phyloP scores from a whole-genome alignment of 2,797 vertebrate species.

The Typhlichthys eigenmanni region DNA sequence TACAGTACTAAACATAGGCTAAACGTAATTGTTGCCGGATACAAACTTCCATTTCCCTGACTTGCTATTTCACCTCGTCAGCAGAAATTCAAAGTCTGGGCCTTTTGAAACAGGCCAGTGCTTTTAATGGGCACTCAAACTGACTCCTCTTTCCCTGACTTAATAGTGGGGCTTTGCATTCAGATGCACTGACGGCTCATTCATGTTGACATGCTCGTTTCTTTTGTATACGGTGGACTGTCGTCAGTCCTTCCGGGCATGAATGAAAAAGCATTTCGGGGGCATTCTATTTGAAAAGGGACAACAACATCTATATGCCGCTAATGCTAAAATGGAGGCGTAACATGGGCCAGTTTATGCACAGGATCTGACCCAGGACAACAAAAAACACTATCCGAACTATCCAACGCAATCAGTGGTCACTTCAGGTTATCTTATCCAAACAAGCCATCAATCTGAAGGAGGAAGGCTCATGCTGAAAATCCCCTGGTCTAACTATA shows the following conservation, averaged over 20 bases:
- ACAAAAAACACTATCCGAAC: slow-evolving; percentile 11
- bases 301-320: slow-evolving; percentile 36
- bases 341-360: slow-evolving; percentile 27
- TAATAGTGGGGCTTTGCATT: slow-evolving; percentile 42
- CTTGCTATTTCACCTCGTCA: slow-evolving; percentile 39
- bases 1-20: slow-evolving; percentile 28
- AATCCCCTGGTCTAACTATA: slow-evolving; percentile 28
- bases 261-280: slow-evolving; percentile 34
- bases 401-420: slow-evolving; percentile 20
- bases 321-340: slow-evolving; percentile 34
- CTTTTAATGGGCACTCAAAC: slow-evolving; percentile 46
- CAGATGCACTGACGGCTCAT: slow-evolving; percentile 38
- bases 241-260: slow-evolving; percentile 42
- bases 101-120: slow-evolving; percentile 25
- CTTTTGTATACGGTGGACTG: slow-evolving; percentile 37
- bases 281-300: slow-evolving; percentile 38
- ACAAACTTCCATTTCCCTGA: slow-evolving; percentile 32
- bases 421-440: slow-evolving; percentile 36
- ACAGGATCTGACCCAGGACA: slow-evolving; percentile 23
- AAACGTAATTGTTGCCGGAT: slow-evolving; percentile 26
- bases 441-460: slow-evolving; percentile 40
- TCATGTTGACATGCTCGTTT: slow-evolving; percentile 33
- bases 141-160: slow-evolving; percentile 53
- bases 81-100: slow-evolving; percentile 46
- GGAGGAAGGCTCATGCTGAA: slow-evolving; percentile 28